Evolutionary conservation across 2,888 invertebrate species (phyloP).

Genomic region (Steromphala cineraria): DNA sequence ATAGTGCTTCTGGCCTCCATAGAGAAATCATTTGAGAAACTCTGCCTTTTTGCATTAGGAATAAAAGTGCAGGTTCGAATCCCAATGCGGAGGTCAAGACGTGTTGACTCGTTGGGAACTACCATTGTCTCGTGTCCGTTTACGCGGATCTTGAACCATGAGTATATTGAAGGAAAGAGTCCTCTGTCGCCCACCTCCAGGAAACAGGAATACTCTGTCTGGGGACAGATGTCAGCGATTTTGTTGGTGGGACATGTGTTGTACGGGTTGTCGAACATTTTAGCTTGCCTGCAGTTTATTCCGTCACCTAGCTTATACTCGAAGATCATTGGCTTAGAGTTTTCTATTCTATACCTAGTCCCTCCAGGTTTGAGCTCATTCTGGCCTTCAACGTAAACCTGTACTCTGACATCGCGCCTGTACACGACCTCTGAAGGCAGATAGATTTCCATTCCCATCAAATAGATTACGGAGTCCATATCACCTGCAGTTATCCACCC

Average conservation of each 20-base stretch:
- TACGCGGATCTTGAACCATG: not conserved
- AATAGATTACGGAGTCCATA: not conserved
- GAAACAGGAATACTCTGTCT: slow-evolving; percentile 6
- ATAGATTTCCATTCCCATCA: not conserved
- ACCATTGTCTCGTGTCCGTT: not conserved
- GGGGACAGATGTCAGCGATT: not conserved
- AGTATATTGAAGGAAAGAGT: not conserved
- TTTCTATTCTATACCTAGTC: not conserved
- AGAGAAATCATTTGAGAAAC: not conserved
- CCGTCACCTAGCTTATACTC: not conserved
- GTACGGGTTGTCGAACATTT: not conserved
- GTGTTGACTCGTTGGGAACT: not conserved
- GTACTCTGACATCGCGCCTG: not conserved
- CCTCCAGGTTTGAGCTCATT: not conserved
- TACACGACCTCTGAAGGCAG: not conserved
- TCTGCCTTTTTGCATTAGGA: not conserved
- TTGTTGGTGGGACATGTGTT: not conserved
- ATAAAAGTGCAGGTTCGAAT: not conserved
- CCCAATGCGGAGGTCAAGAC: not conserved
- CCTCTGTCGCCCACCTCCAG: not conserved
- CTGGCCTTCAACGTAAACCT: not conserved
- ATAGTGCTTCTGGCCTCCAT: not conserved
- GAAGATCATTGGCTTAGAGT: not conserved
- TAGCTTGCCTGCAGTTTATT: not conserved
- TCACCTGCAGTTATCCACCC: slow-evolving; percentile 1